Evolutionary conservation across 2,888 invertebrate species (phyloP), one percentile per base, ranked within the genome.

Genomic region (Eilema sororculum): DNA sequence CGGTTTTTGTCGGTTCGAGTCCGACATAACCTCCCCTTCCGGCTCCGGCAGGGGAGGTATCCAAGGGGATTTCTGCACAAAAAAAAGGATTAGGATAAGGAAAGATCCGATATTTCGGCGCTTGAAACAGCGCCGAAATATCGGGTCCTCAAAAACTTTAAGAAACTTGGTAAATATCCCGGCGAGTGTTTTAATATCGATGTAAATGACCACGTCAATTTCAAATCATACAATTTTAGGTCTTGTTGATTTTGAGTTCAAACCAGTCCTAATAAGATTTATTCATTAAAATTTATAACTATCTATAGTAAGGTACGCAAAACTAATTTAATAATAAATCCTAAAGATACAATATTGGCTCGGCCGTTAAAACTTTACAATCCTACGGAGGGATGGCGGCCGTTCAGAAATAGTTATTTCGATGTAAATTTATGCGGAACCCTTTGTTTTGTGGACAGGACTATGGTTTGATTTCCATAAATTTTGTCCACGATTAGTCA

Each of bases 381-480:
- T 65, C 52, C 59, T 46, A 46, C 64, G 22, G 25, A 33, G 33
- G 65, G 65, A 59, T 64, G 64, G 59, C 30, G 30, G 6, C 30
- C 59, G 46, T 24, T 60, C 37, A 24, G 56, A 69, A 67, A 66
- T 66, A 62, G 66, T 60, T 66, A 67, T 70, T 67, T 70, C 62
- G 20, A 70, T 70, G 70, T 57, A 70, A 70, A 70, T 70, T 57
- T 70, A 70, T 67, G 62, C 70, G 22, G 46, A 66, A 58, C 66
- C 70, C 66, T 70, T 66, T 70, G 66, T 67, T 46, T 67, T 58
- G 46, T 33, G 16, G 60, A 28, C 56, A 33, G 33, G 28, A 64
- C 63, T 62, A 41, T 52, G 41, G 61, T 58, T 62, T 46, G 57
- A 67, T 67, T 67, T 46, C 57, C 70, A 70, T 70, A 63, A 70